Evolutionary conservation across 2,797 vertebrate genomes (phyloP).

Genomic region (Spinibarbus caldwelli): DNA sequence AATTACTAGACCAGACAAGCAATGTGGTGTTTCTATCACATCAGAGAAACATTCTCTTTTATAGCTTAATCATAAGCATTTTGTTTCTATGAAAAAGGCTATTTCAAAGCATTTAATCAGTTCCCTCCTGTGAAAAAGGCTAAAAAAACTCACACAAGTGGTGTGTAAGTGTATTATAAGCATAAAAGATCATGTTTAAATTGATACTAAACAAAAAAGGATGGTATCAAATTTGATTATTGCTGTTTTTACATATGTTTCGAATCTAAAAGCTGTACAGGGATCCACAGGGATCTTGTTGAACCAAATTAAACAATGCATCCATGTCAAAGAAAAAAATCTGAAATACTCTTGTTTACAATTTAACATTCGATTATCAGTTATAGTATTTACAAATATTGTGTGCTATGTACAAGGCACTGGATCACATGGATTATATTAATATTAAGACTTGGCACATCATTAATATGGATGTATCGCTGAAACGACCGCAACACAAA

Average conservation of each 20-base stretch:
- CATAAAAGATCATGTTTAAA: neutral
- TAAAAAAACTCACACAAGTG: constrained; percentile 21
- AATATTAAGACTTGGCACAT: constrained; percentile 13
- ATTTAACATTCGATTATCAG: neutral
- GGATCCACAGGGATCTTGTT: constrained; percentile 16
- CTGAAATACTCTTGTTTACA: neutral
- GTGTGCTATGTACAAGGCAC: constrained; percentile 55
- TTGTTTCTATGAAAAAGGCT: constrained; percentile 60
- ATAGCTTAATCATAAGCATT: constrained; percentile 6
- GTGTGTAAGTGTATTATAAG: constrained; percentile 16
- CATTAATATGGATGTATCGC: neutral
- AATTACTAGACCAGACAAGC: constrained; percentile 58
- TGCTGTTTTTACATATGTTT: constrained; percentile 29
- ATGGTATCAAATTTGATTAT: constrained; percentile 34
- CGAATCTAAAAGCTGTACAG: constrained; percentile 35
- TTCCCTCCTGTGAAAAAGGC: constrained; percentile 18
- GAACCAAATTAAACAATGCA: constrained; percentile 1
- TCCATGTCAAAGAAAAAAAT: constrained; percentile 16
- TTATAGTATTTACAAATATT: constrained; percentile 46
- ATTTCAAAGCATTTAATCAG: constrained; percentile 38
- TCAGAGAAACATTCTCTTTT: constrained; percentile 18
- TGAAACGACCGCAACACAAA: neutral
- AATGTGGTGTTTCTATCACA: constrained; percentile 61
- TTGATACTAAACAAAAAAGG: neutral
- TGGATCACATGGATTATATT: constrained; percentile 34